A percentile compares a stretch with the other conserved stretches of the same genome.
Conservation (phyloP, 2,888 invertebrate species). For the Zhuqinia jingwanae region DNA sequence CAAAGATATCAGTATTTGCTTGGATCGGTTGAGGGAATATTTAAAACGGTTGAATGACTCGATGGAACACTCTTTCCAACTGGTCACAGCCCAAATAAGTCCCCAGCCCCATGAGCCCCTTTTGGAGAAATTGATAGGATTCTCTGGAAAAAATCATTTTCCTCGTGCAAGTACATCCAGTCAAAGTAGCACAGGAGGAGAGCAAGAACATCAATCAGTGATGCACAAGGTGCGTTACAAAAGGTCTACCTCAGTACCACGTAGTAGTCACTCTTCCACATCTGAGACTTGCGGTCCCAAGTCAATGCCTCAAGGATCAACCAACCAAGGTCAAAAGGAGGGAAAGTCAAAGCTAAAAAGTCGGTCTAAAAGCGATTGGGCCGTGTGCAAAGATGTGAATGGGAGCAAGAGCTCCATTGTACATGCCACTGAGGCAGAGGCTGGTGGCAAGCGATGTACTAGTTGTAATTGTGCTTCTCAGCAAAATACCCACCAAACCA, state of each 20-base stretch:
- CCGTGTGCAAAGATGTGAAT: slow-evolving; percentile 68
- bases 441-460: slow-evolving; percentile 42
- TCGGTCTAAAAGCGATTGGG: slow-evolving; percentile 76
- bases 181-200: slow-evolving; percentile 69
- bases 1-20: slow-evolving; percentile 80
- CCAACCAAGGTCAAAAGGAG: slow-evolving; percentile 78
- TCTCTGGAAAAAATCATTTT: slow-evolving; percentile 60
- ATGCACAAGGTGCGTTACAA: slow-evolving; percentile 69
- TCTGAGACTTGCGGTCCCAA: slow-evolving; percentile 54
- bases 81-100: slow-evolving; percentile 80
- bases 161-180: slow-evolving; percentile 74
- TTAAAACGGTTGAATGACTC: slow-evolving; percentile 81
- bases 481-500: slow-evolving; percentile 25
- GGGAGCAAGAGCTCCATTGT: slow-evolving; percentile 52
- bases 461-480: slow-evolving; percentile 65
- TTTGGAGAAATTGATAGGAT: slow-evolving; percentile 60
- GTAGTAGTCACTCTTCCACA: slow-evolving; percentile 52
- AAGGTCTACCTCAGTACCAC: slow-evolving; percentile 74
- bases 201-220: slow-evolving; percentile 45
- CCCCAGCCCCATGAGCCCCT: slow-evolving; percentile 72
- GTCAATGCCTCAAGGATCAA: slow-evolving; percentile 78
- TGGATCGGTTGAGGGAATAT: slow-evolving; percentile 81
- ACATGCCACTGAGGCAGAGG: slow-evolving; percentile 35
- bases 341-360: slow-evolving; percentile 72
- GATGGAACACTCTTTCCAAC: slow-evolving; percentile 81